phyloP scores from a whole-genome alignment of 1,140 invertebrate genomes.

The Drosophila bocki region DNA sequence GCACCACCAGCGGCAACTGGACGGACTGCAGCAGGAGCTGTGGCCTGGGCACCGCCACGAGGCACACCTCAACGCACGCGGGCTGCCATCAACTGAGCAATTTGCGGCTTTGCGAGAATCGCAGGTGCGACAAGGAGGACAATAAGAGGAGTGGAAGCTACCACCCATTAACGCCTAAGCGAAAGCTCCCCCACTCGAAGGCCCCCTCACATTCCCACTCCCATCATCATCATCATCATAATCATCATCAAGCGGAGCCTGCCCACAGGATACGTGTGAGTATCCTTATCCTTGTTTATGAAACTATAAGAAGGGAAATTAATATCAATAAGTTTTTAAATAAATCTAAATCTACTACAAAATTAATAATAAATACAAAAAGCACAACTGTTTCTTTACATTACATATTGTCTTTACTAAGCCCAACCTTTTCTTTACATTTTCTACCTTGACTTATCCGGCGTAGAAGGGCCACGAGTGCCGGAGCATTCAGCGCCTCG shows the following conservation, averaged over 20 bases:
- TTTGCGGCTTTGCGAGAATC: slow-evolving; percentile 87
- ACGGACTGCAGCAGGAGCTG: slow-evolving; percentile 88
- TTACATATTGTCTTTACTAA: background rate
- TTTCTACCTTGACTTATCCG: slow-evolving; percentile 30
- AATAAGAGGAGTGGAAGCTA: slow-evolving; percentile 52
- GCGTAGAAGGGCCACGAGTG: slow-evolving; percentile 88
- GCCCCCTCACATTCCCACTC: slow-evolving; percentile 11
- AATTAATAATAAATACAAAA: no score
- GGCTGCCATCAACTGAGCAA: slow-evolving; percentile 87
- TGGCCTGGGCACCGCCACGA: slow-evolving; percentile 88
- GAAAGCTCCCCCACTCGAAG: slow-evolving; percentile 37
- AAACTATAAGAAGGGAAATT: no score
- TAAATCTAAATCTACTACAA: no score
- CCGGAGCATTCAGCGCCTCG: slow-evolving; percentile 87
- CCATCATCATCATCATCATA: slow-evolving; percentile 64
- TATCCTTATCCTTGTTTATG: background rate
- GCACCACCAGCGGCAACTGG: slow-evolving; percentile 87
- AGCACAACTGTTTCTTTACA: no score
- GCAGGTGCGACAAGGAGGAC: slow-evolving; percentile 73
- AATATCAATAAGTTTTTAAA: no score
- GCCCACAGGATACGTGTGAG: slow-evolving; percentile 83
- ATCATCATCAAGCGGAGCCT: slow-evolving; percentile 49
- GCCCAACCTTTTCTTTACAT: background rate
- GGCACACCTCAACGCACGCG: slow-evolving; percentile 88
- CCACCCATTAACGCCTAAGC: slow-evolving; percentile 43